Base-by-base conservation (phyloP, 2,888 invertebrate species). In the Nebria salina region DNA sequence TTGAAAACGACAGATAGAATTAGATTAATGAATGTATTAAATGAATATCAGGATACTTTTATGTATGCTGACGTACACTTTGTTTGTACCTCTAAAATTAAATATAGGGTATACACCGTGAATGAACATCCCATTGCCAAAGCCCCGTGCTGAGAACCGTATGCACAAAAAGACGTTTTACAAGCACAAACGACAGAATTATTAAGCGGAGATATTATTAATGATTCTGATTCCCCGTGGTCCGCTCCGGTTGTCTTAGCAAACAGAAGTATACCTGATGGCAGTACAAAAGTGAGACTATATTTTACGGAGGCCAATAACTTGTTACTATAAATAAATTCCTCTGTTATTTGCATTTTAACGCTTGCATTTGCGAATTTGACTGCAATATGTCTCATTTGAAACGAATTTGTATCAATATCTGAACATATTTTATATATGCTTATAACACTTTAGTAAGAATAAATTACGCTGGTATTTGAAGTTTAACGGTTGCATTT, bases 181-280 rank as follows among this genome's bases (percentile, higher is more conserved):
- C 20, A 76, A 13, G 54, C 77, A 65, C 78, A 83, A 64, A 79
- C 83, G 8, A 76, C 11, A 20, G 83, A 82, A 68, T 81, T 85
- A 77, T 26, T 84, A 25, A 72, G 84, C n/a, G 42, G 77, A 34
- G 84, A 83, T 9, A 76, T 85, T 8, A 83, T 85, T 66, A 75
- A 81, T 68, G 83, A 82, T 25, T 85, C 85, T 0, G 81, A 82
- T 6, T 85, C 85, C n/a, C 87, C 87, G 0, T 88, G 86, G 86
- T 82, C 85, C 4, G 83, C 85, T 0, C 87, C 87, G 0, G 84
- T 86, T 5, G 86, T 87, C 0, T 41, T 87, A 5, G 86, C 86
- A 1, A 89, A 87, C 82, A 85, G 85, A 73, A 85, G 85, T 78
- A 25, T 73, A 2, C 81, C 82, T 0, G 73, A 82, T 43, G 83